These are phyloP conservation scores for Aradus depressus DNA, from an alignment of 2,888 invertebrate species.

Conservation along the genomic window DNA sequence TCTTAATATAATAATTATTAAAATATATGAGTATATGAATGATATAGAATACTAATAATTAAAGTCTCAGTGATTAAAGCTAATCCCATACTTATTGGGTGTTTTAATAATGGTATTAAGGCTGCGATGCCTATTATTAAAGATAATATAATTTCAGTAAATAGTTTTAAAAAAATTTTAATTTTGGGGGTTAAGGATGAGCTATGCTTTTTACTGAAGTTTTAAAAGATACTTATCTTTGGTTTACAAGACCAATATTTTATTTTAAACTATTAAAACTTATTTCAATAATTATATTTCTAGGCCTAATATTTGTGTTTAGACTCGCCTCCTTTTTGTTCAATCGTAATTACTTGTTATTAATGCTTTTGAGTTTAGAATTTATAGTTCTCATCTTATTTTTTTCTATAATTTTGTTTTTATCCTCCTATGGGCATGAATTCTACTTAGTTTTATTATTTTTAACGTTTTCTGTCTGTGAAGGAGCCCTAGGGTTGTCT, in stretches of 20 bases:
- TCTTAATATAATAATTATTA: slow-evolving; percentile 51
- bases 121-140: slow-evolving; percentile 24
- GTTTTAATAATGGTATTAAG: slow-evolving; percentile 32
- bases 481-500: slow-evolving; percentile 50
- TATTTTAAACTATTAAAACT: slow-evolving; percentile 54
- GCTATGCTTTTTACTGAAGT: slow-evolving; percentile 45
- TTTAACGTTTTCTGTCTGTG: slow-evolving; percentile 41
- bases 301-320: slow-evolving; percentile 39
- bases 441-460: slow-evolving; percentile 48
- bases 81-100: slow-evolving; percentile 46
- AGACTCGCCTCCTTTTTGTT: slow-evolving; percentile 38
- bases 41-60: slow-evolving; percentile 40
- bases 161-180: slow-evolving; percentile 56
- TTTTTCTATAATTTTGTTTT: slow-evolving; percentile 42
- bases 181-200: slow-evolving; percentile 56
- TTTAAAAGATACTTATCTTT: slow-evolving; percentile 48
- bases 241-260: slow-evolving; percentile 59
- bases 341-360: slow-evolving; percentile 46
- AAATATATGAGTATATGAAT: slow-evolving; percentile 50
- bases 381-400: slow-evolving; percentile 48
- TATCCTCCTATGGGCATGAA: slow-evolving; percentile 41
- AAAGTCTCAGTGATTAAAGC: slow-evolving; percentile 45
- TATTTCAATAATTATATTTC: slow-evolving; percentile 41
- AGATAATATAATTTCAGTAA: slow-evolving; percentile 40
- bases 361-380: slow-evolving; percentile 48